Percentiles rank a stretch among this genome's conserved stretches.
These are phyloP conservation scores for Erebia aethiops DNA, from an alignment of 2,888 invertebrate genomes.

Conservation along the genomic window DNA sequence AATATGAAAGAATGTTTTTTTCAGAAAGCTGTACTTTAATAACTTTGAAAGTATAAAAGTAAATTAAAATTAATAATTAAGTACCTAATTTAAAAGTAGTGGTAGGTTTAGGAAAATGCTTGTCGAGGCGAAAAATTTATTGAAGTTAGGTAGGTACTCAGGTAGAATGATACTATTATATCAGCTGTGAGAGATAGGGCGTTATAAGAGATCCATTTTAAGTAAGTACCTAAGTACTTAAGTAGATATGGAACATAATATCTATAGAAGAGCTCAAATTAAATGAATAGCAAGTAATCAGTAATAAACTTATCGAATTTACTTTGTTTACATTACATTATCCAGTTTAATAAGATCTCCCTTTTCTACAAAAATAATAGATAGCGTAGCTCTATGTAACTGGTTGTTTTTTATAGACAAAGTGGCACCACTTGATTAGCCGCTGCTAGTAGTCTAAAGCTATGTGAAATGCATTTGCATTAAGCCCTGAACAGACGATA, in stretches of 20 bases:
- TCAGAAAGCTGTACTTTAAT: background rate
- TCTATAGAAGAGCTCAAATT: background rate
- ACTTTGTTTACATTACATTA: constrained; percentile 48
- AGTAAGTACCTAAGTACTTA: no score
- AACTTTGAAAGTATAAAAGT: no score
- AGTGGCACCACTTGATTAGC: constrained; percentile 41
- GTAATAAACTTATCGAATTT: constrained; percentile 49
- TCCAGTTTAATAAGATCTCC: constrained; percentile 34
- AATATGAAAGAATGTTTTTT: background rate
- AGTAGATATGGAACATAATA: no score
- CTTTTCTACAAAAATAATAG: constrained; percentile 24
- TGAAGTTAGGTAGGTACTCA: no score
- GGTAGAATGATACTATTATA: no score
- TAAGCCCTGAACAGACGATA: constrained; percentile 1
- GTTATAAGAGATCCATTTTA: no score
- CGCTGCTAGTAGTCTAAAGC: background rate
- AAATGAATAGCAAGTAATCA: constrained; percentile 21
- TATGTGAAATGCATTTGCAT: constrained; percentile 19
- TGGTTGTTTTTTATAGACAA: constrained; percentile 41
- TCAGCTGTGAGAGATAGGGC: no score
- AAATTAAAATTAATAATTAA: no score
- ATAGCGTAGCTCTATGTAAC: constrained; percentile 23
- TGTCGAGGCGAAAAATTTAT: no score
- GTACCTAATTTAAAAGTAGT: no score
- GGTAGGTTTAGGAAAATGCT: background rate